Evolutionary conservation across 2,888 invertebrate genomes (phyloP), one percentile per base, ranked within the genome.

Genomic region (Brenthis hecate): DNA sequence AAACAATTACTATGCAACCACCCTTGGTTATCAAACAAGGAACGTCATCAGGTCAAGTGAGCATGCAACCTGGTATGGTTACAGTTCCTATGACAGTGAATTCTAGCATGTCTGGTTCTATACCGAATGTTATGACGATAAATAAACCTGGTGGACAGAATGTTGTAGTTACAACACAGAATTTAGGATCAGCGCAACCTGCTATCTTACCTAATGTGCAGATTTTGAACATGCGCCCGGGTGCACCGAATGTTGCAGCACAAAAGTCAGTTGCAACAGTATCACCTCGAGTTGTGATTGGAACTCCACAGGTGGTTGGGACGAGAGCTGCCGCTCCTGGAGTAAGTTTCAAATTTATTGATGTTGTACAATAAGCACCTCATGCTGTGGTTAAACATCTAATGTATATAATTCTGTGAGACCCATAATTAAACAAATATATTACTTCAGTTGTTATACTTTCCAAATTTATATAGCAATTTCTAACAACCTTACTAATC

Each of bases 211-310:
- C 96, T 67, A 96, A 96, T 90, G 96, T 98, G 80, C 96, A 97
- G 89, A 96, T 98, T 83, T 94, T 97, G 77, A 97, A 97, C 88
- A 96, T 97, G 94, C 94, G 97, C 77, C 96, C 96, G 65, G 95
- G 95, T 72, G 94, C 95, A 72, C 96, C 96, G 58, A 78, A 82
- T 32, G 94, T 95, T 77, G 94, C 94, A 72, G 94, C 94, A 69
- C 96, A 96, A 85, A 97, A 97, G 88, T 95, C 95, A 73, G 95
- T 97, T 73, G 95, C 96, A 68, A 94, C 95, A 69, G 95, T 97
- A 73, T 94, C 96, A 71, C 96, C 96, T 65, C 94, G 98, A 82
- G 97, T 98, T 79, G 96, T 98, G 78, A 96, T 97, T 78, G 96
- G 96, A 79, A 94, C 95, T 73, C 96, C 95, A 79, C 96, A 97